Percentiles rank a stretch among this genome's conserved stretches.
These are phyloP conservation scores for Eucidaris tribuloides DNA, from an alignment of 35 echinoderm and acorn worm species.

Conservation along the genomic window DNA sequence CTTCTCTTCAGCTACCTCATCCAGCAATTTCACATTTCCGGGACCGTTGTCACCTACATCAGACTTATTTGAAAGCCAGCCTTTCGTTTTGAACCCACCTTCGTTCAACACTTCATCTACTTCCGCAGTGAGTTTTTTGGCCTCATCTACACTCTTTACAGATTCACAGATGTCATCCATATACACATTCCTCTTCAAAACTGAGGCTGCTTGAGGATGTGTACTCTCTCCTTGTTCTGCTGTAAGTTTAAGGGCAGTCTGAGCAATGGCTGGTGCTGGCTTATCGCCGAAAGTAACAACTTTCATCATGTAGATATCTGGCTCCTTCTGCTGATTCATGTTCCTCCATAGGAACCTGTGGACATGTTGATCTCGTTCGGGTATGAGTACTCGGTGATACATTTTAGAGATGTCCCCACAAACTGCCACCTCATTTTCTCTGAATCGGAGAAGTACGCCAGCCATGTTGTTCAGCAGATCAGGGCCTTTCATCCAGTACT, in stretches of 20 bases:
- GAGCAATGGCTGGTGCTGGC: constrained; percentile 64
- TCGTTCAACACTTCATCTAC: constrained; percentile 21
- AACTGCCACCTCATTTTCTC: constrained; percentile 51
- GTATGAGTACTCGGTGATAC: constrained; percentile 39
- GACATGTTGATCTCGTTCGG: constrained; percentile 34
- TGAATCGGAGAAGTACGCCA: constrained; percentile 60
- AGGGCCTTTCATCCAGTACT: constrained; percentile 69
- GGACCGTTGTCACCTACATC: neutral
- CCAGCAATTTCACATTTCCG: constrained; percentile 9
- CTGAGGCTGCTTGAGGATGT: neutral
- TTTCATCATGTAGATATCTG: constrained; percentile 32
- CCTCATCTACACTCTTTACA: neutral
- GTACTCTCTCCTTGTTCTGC: constrained; percentile 6
- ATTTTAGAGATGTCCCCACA: constrained; percentile 71
- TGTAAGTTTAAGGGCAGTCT: constrained; percentile 44
- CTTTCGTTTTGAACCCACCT: constrained; percentile 10
- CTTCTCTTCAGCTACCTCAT: constrained; percentile 31
- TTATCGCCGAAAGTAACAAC: constrained; percentile 64
- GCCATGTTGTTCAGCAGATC: constrained; percentile 57
- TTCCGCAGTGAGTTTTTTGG: neutral
- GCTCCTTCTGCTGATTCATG: neutral
- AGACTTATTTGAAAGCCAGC: neutral
- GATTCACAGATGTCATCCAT: constrained; percentile 38
- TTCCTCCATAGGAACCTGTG: constrained; percentile 28
- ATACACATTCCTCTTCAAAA: neutral